Percentiles rank a stretch among this genome's conserved stretches.
phyloP scores from a whole-genome alignment of 2,113 vertebrate genomes.

The Lampris megalopsis region DNA sequence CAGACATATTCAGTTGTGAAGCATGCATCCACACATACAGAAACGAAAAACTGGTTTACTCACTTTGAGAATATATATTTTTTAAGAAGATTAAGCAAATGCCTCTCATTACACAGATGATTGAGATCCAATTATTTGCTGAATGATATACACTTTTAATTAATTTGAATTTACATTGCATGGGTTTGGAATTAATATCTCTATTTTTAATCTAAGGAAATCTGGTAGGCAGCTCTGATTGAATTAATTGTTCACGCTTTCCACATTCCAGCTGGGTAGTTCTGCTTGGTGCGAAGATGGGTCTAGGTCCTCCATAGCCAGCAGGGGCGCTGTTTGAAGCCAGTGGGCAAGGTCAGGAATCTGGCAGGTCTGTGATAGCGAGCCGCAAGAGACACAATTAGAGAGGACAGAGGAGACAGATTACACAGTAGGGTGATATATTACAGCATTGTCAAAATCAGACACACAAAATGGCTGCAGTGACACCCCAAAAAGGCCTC shows the following conservation, averaged over 20 bases:
- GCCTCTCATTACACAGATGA: constrained; percentile 78
- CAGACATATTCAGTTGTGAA: constrained; percentile 35
- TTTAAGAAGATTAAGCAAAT: constrained; percentile 68
- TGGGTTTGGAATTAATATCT: constrained; percentile 58
- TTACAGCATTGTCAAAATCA: constrained; percentile 54
- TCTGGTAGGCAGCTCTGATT: constrained; percentile 49
- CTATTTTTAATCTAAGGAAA: constrained; percentile 59
- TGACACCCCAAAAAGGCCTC: constrained; percentile 58
- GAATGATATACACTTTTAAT: constrained; percentile 73
- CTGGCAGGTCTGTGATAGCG: constrained; percentile 33
- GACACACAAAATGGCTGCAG: constrained; percentile 54
- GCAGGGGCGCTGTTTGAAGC: constrained; percentile 40
- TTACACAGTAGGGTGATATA: constrained; percentile 63
- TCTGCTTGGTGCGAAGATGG: neutral
- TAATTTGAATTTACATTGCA: constrained; percentile 70
- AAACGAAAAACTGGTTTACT: constrained; percentile 17
- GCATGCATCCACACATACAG: constrained; percentile 10
- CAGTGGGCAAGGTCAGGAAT: constrained; percentile 43
- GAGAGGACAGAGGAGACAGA: constrained; percentile 53
- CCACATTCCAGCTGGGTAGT: constrained; percentile 12
- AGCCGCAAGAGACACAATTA: constrained; percentile 63
- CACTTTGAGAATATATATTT: constrained; percentile 17
- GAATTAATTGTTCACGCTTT: constrained; percentile 53
- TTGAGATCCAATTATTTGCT: constrained; percentile 75
- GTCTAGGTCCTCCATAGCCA: constrained; percentile 7